Evolutionary conservation across 2,888 invertebrate species (phyloP).

Genomic region (Meteorus cinctellus): DNA sequence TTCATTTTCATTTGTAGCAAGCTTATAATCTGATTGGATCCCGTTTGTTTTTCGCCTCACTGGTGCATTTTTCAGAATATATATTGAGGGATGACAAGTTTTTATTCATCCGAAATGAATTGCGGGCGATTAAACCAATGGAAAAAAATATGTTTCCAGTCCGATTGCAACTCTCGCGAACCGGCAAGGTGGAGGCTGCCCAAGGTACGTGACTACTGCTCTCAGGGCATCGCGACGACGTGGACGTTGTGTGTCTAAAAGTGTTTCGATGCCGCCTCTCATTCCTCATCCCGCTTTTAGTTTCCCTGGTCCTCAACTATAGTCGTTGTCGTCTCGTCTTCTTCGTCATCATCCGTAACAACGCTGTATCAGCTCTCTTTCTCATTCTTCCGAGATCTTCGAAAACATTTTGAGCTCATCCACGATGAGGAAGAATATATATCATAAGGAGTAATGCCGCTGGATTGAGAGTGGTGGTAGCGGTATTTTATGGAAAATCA

Average conservation of each 20-base stretch:
- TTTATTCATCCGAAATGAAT: neutral
- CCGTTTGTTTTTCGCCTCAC: neutral
- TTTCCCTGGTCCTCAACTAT: conserved; percentile 44
- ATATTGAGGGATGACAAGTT: neutral
- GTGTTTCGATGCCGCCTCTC: conserved; percentile 64
- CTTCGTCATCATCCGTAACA: conserved; percentile 40
- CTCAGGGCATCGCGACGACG: conserved; percentile 69
- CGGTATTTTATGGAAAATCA: neutral
- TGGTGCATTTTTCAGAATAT: conserved; percentile 19
- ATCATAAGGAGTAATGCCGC: neutral
- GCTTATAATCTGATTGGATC: neutral
- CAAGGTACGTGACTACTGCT: conserved; percentile 71
- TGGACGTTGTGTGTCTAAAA: conserved; percentile 71
- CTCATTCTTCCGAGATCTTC: conserved; percentile 20
- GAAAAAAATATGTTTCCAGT: conserved; percentile 34
- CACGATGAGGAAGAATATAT: neutral
- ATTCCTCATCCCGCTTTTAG: conserved; percentile 48
- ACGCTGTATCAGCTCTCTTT: conserved; percentile 30
- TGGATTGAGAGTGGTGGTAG: neutral
- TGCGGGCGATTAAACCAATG: neutral
- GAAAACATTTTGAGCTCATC: neutral
- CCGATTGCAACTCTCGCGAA: conserved; percentile 58
- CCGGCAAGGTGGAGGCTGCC: conserved; percentile 71
- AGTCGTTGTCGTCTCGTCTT: conserved; percentile 46
- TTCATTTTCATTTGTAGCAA: neutral